Evolutionary conservation across 2,113 vertebrate genomes (phyloP).

Genomic region (Petroica traversi): DNA sequence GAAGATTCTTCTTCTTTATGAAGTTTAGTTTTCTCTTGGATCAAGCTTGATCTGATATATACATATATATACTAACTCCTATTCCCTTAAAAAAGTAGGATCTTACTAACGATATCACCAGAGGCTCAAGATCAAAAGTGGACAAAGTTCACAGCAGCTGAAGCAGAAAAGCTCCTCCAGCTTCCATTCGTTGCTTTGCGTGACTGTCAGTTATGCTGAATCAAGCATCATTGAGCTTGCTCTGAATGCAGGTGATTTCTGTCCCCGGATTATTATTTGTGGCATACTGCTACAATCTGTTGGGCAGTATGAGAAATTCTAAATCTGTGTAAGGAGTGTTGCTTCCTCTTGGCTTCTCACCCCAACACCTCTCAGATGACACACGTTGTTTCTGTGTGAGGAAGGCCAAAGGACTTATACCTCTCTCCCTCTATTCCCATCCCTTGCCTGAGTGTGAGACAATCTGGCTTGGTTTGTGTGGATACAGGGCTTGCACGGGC

Average conservation of each 20-base stretch:
- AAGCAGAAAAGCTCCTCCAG: background rate
- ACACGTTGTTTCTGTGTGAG: accelerated
- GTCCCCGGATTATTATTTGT: background rate
- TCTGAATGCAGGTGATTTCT: background rate
- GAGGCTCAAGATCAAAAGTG: background rate
- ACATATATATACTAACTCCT: background rate
- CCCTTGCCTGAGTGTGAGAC: background rate
- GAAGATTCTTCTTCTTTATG: background rate
- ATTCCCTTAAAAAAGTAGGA: background rate
- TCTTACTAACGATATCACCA: background rate
- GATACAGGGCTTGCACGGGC: background rate
- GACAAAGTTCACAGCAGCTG: background rate
- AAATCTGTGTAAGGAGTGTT: background rate
- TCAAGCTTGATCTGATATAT: background rate
- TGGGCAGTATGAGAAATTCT: background rate
- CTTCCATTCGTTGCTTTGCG: background rate
- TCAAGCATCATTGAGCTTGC: background rate
- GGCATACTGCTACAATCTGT: background rate
- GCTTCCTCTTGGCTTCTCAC: background rate
- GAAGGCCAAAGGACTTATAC: background rate
- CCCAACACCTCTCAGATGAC: background rate
- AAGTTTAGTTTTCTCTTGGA: background rate
- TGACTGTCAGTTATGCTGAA: background rate
- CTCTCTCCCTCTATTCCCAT: background rate
- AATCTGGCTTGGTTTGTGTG: background rate